Conservation (phyloP, 2,113 vertebrate species). For the Silurus glanis region DNA sequence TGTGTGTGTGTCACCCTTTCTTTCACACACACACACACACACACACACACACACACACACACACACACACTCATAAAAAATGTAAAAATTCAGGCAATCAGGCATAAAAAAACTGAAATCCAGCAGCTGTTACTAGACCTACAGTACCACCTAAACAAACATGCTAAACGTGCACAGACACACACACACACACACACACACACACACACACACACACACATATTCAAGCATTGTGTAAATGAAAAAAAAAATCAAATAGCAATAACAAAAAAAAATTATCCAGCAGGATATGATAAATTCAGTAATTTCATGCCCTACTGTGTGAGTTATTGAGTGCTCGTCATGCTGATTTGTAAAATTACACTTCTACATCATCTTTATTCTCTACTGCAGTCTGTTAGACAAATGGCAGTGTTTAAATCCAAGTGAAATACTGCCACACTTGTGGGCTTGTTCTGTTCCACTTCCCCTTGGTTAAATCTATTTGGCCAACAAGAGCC, state of each 20-base stretch:
- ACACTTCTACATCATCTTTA: constrained; percentile 62
- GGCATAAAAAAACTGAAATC: neutral
- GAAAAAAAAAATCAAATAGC: constrained; percentile 48
- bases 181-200: constrained; percentile 18
- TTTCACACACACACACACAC: neutral
- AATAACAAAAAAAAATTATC: constrained; percentile 70
- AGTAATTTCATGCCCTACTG: constrained; percentile 75
- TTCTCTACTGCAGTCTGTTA: constrained; percentile 53
- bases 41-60: constrained; percentile 23
- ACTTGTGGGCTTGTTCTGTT: neutral
- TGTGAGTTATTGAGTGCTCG: constrained; percentile 66
- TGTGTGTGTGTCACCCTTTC: neutral
- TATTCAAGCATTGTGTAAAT: constrained; percentile 56
- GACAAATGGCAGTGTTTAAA: neutral
- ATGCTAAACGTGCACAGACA: neutral
- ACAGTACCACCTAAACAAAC: neutral
- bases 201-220: constrained; percentile 18
- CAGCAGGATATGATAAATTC: constrained; percentile 70
- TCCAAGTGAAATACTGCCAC: neutral
- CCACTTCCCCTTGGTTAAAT: neutral
- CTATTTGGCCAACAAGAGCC: neutral
- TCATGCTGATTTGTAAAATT: constrained; percentile 64
- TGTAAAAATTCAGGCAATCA: neutral
- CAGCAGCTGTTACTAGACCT: neutral
- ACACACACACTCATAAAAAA: neutral